Evolutionary conservation across 2,888 invertebrate genomes (phyloP).

Genomic region (Cerastis rubricosa): DNA sequence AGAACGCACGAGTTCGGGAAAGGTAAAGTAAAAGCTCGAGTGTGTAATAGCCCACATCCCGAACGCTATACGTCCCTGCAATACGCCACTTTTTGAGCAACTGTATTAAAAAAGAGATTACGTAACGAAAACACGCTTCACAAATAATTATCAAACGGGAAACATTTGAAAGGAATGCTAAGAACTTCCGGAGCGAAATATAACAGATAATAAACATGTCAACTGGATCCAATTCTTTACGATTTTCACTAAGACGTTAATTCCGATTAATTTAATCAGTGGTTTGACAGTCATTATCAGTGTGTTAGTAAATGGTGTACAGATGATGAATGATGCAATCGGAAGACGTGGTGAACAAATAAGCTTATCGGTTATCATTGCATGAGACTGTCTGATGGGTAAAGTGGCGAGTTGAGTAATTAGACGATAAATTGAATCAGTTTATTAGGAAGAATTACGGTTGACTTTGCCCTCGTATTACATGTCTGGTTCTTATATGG

Average conservation of each 20-base stretch:
- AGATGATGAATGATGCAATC: conserved; percentile 68
- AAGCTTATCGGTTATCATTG: conserved; percentile 62
- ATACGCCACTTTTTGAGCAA: too few relatives aligned
- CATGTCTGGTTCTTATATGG: neutral
- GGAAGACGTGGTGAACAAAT: conserved; percentile 62
- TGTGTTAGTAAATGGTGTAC: conserved; percentile 33
- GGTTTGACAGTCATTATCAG: conserved; percentile 7
- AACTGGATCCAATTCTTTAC: neutral
- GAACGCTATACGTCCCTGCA: too few relatives aligned
- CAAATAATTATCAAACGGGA: conserved; percentile 15
- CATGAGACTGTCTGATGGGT: conserved; percentile 41
- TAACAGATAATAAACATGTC: conserved; percentile 11
- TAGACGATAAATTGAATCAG: conserved; percentile 36
- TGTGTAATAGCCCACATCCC: too few relatives aligned
- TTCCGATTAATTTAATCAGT: conserved; percentile 22
- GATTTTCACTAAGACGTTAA: conserved; percentile 18
- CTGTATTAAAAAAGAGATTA: too few relatives aligned
- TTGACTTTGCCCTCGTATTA: conserved; percentile 2
- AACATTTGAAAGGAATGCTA: conserved; percentile 24
- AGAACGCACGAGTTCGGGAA: too few relatives aligned
- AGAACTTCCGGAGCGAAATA: conserved; percentile 18
- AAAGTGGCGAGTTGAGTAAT: conserved; percentile 42
- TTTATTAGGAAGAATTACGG: neutral
- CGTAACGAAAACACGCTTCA: conserved; percentile 7
- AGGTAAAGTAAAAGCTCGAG: too few relatives aligned